Conservation (phyloP, 2,113 vertebrate genomes). For the Ochotona princeps region DNA sequence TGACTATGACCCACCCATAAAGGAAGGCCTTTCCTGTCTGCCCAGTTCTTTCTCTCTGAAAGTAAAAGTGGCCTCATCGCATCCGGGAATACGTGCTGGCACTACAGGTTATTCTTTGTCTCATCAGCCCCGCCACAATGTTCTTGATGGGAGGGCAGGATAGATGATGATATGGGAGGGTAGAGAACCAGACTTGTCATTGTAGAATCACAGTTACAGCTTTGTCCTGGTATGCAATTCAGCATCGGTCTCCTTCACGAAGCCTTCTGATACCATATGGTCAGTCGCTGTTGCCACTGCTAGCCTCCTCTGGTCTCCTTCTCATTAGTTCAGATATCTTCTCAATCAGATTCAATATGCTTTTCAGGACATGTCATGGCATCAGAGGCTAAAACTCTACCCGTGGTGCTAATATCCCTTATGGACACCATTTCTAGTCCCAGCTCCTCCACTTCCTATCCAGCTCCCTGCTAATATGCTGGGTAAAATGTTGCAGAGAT, state of each 20-base stretch:
- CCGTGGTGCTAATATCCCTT: too few species aligned
- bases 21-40: not conserved
- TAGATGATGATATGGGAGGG: not conserved
- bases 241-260: not conserved
- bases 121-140: too few species aligned
- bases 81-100: not conserved
- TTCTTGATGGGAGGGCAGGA: too few species aligned
- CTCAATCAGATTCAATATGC: not conserved
- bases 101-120: too few species aligned
- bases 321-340: not conserved
- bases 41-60: too few species aligned
- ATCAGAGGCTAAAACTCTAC: too few species aligned
- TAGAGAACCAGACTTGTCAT: not conserved
- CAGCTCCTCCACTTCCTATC: too few species aligned
- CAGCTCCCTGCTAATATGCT: too few species aligned
- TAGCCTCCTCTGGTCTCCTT: not conserved
- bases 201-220: not conserved
- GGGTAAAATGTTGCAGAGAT: too few species aligned
- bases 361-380: not conserved
- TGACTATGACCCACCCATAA: not conserved
- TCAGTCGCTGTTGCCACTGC: not conserved
- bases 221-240: not conserved
- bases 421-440: too few species aligned
- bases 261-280: conserved; percentile 22
- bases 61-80: not conserved